Conservation (phyloP, 1,140 invertebrate genomes). For the Calliopsis andreniformis region DNA sequence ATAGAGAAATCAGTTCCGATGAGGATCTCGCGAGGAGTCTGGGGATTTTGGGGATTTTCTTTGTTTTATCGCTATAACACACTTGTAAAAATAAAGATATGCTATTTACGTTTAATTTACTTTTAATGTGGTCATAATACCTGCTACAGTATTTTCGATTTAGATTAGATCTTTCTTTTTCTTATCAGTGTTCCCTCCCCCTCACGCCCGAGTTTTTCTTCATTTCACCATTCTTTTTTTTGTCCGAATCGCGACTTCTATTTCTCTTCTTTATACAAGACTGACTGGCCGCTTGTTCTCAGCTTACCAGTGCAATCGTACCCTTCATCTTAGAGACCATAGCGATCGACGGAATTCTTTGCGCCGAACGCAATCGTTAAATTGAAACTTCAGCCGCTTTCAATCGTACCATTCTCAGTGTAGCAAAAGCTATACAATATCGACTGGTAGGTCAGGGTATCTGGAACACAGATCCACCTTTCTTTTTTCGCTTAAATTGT, state of each 20-base stretch:
- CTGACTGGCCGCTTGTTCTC: not conserved
- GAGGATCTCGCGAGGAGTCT: constrained; percentile 20
- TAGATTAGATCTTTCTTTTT: constrained; percentile 70
- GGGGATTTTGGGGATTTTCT: constrained; percentile 53
- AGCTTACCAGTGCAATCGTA: constrained; percentile 20
- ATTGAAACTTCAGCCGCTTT: constrained; percentile 14
- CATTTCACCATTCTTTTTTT: not conserved
- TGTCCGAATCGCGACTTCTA: not conserved
- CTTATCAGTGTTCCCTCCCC: not conserved
- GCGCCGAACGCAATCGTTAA: too few relatives aligned
- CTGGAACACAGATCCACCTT: constrained; percentile 18
- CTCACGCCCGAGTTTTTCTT: not conserved
- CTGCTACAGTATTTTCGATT: constrained; percentile 80
- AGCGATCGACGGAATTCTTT: too few relatives aligned
- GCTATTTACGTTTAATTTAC: constrained; percentile 75
- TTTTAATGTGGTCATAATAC: constrained; percentile 79
- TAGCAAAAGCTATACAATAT: not conserved
- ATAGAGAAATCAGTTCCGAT: constrained; percentile 15
- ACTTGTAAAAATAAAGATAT: constrained; percentile 77
- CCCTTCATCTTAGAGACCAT: too few relatives aligned
- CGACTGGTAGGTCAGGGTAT: constrained; percentile 4
- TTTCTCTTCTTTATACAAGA: not conserved
- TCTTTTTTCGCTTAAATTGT: constrained; percentile 44
- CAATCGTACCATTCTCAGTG: not conserved
- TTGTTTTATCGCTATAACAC: constrained; percentile 62